Evolutionary conservation across 2,113 vertebrate species (phyloP).

Genomic region (Elephas maximus): DNA sequence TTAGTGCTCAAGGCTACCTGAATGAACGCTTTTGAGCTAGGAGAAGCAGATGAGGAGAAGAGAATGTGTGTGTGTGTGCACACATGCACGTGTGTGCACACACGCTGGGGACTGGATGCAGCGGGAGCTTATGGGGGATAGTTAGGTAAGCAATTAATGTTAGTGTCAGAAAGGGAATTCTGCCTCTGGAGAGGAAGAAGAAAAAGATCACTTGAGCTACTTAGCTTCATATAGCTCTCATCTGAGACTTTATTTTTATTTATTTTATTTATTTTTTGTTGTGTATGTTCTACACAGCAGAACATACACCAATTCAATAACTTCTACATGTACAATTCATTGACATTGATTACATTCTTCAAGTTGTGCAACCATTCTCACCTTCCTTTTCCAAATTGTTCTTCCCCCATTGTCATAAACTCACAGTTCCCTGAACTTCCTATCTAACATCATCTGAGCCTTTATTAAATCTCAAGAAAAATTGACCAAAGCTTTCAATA

Average conservation of each 20-base stretch:
- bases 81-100: no score
- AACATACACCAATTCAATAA: no score
- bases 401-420: neutral
- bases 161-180: neutral
- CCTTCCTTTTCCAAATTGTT: neutral
- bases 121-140: neutral
- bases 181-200: neutral
- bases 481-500: neutral
- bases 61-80: no score
- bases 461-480: neutral
- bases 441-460: neutral
- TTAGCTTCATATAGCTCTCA: neutral
- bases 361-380: neutral
- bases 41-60: no score
- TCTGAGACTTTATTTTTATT: no score
- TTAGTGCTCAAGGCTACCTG: neutral
- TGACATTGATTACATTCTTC: neutral
- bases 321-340: neutral
- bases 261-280: no score
- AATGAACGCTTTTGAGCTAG: neutral
- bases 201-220: neutral
- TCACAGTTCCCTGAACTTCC: neutral
- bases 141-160: neutral
- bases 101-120: no score
- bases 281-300: no score